These are phyloP conservation scores for Hyles euphorbiae DNA, from an alignment of 1,140 invertebrate genomes.

Conservation along the genomic window DNA sequence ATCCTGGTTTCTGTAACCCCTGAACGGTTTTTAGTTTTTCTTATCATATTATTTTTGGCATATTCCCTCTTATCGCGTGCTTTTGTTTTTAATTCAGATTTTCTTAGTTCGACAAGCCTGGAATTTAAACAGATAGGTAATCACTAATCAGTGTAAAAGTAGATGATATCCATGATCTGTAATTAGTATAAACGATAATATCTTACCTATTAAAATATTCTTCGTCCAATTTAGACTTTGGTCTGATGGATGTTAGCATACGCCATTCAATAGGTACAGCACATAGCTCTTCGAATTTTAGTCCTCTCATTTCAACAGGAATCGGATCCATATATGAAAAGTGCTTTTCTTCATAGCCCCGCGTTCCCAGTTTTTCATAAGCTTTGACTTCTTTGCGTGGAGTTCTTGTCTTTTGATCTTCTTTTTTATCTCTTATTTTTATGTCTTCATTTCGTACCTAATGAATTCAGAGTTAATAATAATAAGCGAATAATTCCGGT, in stretches of 20 bases:
- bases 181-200: too few relatives aligned
- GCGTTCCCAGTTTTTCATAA: conserved; percentile 70
- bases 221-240: conserved; percentile 88
- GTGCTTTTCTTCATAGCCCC: conserved; percentile 75
- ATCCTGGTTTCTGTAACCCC: conserved; percentile 86
- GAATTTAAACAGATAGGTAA: conserved; percentile 9
- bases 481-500: background rate
- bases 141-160: too few relatives aligned
- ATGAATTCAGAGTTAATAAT: conserved; percentile 1
- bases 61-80: conserved; percentile 80
- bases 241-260: conserved; percentile 91
- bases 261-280: conserved; percentile 93
- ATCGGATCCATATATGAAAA: conserved; percentile 87
- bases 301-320: conserved; percentile 86
- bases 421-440: conserved; percentile 79
- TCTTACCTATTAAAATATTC: conserved; percentile 88
- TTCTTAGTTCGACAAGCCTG: conserved; percentile 87
- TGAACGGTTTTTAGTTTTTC: conserved; percentile 85
- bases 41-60: conserved; percentile 78
- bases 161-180: too few relatives aligned
- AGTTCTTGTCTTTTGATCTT: conserved; percentile 81
- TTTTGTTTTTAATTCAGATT: conserved; percentile 82
- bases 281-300: conserved; percentile 87
- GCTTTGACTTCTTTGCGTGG: conserved; percentile 79
- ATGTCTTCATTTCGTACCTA: conserved; percentile 79